Evolutionary conservation across 1,140 invertebrate genomes (phyloP), one percentile per base, ranked within the genome.

Genomic region (Ectropis grisescens): DNA sequence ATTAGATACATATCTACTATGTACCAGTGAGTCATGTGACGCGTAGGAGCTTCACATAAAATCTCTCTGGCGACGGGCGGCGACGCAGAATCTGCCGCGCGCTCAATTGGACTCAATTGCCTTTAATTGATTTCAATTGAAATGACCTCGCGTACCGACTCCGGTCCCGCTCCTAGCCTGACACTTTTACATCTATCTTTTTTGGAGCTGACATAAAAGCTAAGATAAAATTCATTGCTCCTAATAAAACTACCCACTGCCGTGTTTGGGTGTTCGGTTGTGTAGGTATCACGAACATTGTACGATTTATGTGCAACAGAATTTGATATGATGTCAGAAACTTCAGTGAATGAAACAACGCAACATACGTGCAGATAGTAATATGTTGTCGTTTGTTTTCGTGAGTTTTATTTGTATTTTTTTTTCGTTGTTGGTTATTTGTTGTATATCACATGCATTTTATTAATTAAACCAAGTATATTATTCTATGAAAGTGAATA

Each of bases 121-220:
- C 16, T 75, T 79, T 74, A 79, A 79, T 79, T 71, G 67, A 61
- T 51, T 76, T 79, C 70, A 79, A 79, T 79, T 79, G 74, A 76
- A 64, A 79, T 79, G 74, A 79, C 74, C 74, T 79, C 74, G 64
- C 53, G 59, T 61, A 67, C 70, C 57, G 67, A 58, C 69, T 46
- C 37, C 22, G 33, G 38, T 74, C 71, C 69, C 74, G 68, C 59
- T 72, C 58, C 69, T 74, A 75, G 64, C 59, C 61, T 74, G 71
- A 79, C 74, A 79, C 70, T 74, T 74, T 74, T 75, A 71, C 74
- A 76, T 79, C 69, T 72, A 71, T 75, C 70, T 75, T 79, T 78
- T 79, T 79, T 69, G 64, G 66, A 72, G 56, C 54, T 74, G 68
- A 74, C 70, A 75, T 74, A 70, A 74, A 74, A 66, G 57, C 49